phyloP scores from a whole-genome alignment of 2,797 vertebrate species.

The Adrianichthys oophorus region DNA sequence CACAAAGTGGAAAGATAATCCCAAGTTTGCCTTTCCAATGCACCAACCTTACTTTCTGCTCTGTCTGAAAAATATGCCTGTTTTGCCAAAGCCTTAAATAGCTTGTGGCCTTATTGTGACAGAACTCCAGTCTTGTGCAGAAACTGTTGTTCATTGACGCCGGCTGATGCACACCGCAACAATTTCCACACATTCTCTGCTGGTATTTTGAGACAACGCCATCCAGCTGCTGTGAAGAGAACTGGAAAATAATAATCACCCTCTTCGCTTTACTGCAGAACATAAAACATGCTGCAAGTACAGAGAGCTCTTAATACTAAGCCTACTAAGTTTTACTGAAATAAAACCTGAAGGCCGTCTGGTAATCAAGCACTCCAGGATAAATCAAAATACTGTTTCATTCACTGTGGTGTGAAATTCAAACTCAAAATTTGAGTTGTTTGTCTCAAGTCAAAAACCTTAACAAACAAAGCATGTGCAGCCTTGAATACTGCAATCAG shows the following conservation, averaged over 20 bases:
- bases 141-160: constrained; percentile 1
- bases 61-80: constrained; percentile 3
- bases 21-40: constrained; percentile 1
- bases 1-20: constrained; percentile 15
- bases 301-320: too few relatives aligned
- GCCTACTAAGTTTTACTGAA: too few relatives aligned
- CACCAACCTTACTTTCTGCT: neutral
- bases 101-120: constrained; percentile 9
- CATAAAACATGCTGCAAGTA: too few relatives aligned
- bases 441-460: too few relatives aligned
- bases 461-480: too few relatives aligned
- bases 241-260: neutral
- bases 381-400: too few relatives aligned
- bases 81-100: constrained; percentile 14
- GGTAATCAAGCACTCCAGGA: too few relatives aligned
- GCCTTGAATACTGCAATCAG: too few relatives aligned
- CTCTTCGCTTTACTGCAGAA: neutral
- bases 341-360: too few relatives aligned
- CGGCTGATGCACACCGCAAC: constrained; percentile 5
- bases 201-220: constrained; percentile 17
- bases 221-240: neutral
- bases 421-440: too few relatives aligned
- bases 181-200: neutral
- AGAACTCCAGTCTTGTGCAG: constrained; percentile 1
- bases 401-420: too few relatives aligned